A percentile compares a stretch with the other conserved stretches of the same genome.
These are phyloP conservation scores for Calyptommatus sinebrachiatus DNA, from an alignment of 2,113 vertebrate genomes.

Conservation along the genomic window DNA sequence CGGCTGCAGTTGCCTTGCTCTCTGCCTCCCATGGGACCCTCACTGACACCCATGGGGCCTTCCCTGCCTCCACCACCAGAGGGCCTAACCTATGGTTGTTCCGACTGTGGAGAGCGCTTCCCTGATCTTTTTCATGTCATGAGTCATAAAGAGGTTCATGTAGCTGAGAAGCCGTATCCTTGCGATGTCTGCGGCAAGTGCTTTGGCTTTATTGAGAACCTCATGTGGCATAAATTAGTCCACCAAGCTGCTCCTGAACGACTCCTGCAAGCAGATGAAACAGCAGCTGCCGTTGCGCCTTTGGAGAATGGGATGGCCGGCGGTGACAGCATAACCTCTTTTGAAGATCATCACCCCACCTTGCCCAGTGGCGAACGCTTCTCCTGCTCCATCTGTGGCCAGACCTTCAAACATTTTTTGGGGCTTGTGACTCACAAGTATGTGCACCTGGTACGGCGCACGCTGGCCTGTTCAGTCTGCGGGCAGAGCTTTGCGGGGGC, in stretches of 20 bases:
- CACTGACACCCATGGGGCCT: slow-evolving; percentile 58
- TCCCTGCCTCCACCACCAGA: slow-evolving; percentile 62
- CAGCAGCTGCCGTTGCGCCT: slow-evolving; percentile 59
- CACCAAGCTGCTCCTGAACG: slow-evolving; percentile 72
- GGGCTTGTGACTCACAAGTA: slow-evolving; percentile 83
- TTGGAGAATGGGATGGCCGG: slow-evolving; percentile 72
- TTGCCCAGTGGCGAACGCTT: slow-evolving; percentile 74
- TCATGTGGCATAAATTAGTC: slow-evolving; percentile 74
- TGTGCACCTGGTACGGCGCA: slow-evolving; percentile 68
- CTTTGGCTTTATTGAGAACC: slow-evolving; percentile 74
- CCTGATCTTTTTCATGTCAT: slow-evolving; percentile 72
- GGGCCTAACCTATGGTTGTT: slow-evolving; percentile 64
- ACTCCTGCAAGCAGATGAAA: slow-evolving; percentile 60
- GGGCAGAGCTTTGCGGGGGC: slow-evolving; percentile 68
- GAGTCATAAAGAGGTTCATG: slow-evolving; percentile 71
- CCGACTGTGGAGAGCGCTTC: slow-evolving; percentile 71
- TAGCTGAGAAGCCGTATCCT: slow-evolving; percentile 62
- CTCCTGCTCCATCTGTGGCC: slow-evolving; percentile 86
- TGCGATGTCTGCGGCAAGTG: slow-evolving; percentile 72
- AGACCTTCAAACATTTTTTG: slow-evolving; percentile 85
- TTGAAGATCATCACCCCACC: slow-evolving; percentile 48
- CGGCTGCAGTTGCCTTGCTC: slow-evolving; percentile 78
- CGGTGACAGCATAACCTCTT: slow-evolving; percentile 48
- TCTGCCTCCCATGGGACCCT: slow-evolving; percentile 53
- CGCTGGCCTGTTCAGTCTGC: slow-evolving; percentile 65